These are phyloP conservation scores for Toxotes jaculatrix DNA, from an alignment of 2,113 vertebrate species.

Conservation along the genomic window DNA sequence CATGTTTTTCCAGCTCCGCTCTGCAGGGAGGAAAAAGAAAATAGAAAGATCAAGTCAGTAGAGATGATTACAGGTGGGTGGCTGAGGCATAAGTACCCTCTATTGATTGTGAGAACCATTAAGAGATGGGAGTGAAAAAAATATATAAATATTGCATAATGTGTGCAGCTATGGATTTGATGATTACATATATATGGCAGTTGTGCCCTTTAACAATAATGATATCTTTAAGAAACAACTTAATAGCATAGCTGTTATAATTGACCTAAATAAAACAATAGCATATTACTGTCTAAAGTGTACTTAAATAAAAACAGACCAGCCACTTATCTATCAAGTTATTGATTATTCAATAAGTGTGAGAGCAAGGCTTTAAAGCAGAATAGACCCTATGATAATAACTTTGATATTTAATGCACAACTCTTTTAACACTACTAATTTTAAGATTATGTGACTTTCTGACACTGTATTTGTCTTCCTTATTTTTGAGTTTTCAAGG, in stretches of 20 bases:
- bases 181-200: slow-evolving; percentile 66
- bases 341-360: slow-evolving; percentile 60
- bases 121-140: slow-evolving; percentile 65
- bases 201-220: slow-evolving; percentile 73
- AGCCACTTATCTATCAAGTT: slow-evolving; percentile 53
- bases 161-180: slow-evolving; percentile 68
- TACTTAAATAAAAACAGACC: slow-evolving; percentile 66
- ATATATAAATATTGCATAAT: slow-evolving; percentile 69
- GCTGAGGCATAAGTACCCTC: slow-evolving; percentile 72
- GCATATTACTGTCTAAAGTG: slow-evolving; percentile 55
- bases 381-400: slow-evolving; percentile 6
- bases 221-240: slow-evolving; percentile 69
- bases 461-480: not conserved
- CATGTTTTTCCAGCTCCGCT: slow-evolving; percentile 98
- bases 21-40: slow-evolving; percentile 81
- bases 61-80: slow-evolving; percentile 79
- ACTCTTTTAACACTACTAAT: not conserved
- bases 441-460: not conserved
- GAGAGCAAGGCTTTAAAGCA: not conserved
- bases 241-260: slow-evolving; percentile 64
- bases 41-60: slow-evolving; percentile 69
- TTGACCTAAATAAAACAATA: slow-evolving; percentile 74
- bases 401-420: not conserved
- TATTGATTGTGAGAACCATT: slow-evolving; percentile 80
- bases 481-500: not conserved